A percentile compares a stretch with the other conserved stretches of the same genome.
phyloP scores from a whole-genome alignment of 2,113 vertebrate species.

The Lepisosteus oculatus region DNA sequence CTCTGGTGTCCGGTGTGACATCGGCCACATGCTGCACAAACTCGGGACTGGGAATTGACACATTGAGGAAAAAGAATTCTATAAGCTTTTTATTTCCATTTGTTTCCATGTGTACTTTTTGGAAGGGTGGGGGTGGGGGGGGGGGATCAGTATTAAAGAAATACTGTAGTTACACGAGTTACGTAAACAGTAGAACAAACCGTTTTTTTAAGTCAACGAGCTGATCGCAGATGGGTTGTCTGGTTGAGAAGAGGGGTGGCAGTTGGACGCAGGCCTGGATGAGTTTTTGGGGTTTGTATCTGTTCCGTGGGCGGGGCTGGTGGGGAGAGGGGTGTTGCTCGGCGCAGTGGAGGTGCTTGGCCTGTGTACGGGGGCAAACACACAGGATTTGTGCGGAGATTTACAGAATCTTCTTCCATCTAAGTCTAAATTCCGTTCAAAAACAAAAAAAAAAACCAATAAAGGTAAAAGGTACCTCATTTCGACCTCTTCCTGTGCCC shows the following conservation, averaged over 20 bases:
- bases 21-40: constrained; percentile 50
- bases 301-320: constrained; percentile 6
- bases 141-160: background rate
- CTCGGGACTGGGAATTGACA: constrained; percentile 41
- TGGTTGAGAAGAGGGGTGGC: too few species aligned
- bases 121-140: background rate
- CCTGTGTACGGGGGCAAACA: constrained; percentile 10
- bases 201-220: constrained; percentile 21
- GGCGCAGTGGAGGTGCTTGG: background rate
- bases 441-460: constrained; percentile 38
- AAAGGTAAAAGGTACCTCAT: constrained; percentile 29
- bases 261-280: too few species aligned
- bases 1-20: constrained; percentile 55
- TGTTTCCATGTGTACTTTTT: constrained; percentile 53
- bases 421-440: constrained; percentile 40
- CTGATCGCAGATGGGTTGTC: constrained; percentile 13
- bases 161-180: background rate
- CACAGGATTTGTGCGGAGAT: constrained; percentile 31
- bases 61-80: constrained; percentile 26
- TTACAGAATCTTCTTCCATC: constrained; percentile 36
- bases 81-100: constrained; percentile 58
- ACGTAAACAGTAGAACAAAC: background rate
- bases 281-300: constrained; percentile 14
- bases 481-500: constrained; percentile 14
- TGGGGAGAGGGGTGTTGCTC: background rate